Evolutionary conservation across 2,797 vertebrate species (phyloP).

Genomic region (Adelosebastes latens): DNA sequence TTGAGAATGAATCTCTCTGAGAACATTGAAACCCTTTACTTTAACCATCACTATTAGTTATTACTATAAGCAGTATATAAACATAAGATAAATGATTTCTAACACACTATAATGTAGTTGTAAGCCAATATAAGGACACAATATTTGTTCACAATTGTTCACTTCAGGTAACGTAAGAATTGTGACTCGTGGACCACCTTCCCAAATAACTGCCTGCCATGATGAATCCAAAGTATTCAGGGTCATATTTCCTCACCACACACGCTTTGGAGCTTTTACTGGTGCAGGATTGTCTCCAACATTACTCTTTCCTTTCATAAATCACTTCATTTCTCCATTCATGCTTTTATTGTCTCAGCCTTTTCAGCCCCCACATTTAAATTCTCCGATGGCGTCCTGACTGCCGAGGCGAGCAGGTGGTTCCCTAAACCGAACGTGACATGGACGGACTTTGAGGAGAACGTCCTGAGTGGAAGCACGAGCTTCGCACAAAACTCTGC

Average conservation of each 20-base stretch:
- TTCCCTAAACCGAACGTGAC: constrained; percentile 80
- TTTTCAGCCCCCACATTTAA: constrained; percentile 79
- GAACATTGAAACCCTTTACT: background rate
- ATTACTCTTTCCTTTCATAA: no score
- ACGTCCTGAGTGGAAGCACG: constrained; percentile 53
- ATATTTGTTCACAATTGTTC: background rate
- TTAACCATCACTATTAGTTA: background rate
- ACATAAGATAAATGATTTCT: background rate
- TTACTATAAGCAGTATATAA: no score
- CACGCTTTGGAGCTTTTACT: no score
- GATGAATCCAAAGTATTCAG: no score
- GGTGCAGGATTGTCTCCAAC: no score
- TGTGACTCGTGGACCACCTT: no score
- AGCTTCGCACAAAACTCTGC: constrained; percentile 40
- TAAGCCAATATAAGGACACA: background rate
- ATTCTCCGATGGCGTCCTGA: constrained; percentile 52
- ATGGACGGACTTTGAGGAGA: constrained; percentile 68
- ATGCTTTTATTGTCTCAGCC: constrained; percentile 69
- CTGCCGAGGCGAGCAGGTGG: constrained; percentile 80
- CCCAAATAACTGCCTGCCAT: no score
- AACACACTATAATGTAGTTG: background rate
- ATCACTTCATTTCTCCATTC: background rate
- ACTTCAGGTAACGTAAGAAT: no score
- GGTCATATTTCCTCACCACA: no score
- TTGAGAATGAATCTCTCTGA: background rate